These are phyloP conservation scores for Centroberyx gerrardi DNA, from an alignment of 2,797 vertebrate species.

Conservation along the genomic window DNA sequence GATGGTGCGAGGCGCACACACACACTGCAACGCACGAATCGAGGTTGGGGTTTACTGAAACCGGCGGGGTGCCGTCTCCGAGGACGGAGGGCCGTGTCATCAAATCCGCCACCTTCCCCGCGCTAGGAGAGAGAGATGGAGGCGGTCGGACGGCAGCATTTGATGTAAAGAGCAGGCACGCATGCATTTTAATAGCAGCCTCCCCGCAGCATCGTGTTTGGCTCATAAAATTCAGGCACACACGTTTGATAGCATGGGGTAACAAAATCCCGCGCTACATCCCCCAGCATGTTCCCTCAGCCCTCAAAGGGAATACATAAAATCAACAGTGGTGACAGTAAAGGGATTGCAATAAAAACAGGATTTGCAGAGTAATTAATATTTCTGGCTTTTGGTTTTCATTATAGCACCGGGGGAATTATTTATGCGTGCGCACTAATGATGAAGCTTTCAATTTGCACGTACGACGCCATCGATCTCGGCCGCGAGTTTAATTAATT, in stretches of 20 bases:
- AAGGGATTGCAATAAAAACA: constrained; percentile 55
- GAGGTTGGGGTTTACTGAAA: constrained; percentile 41
- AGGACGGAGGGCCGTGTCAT: constrained; percentile 18
- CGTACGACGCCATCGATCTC: constrained; percentile 39
- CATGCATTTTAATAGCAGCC: constrained; percentile 57
- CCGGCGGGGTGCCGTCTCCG: constrained; percentile 41
- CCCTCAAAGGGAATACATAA: constrained; percentile 54
- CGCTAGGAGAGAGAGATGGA: background rate
- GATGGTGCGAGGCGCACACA: constrained; percentile 18
- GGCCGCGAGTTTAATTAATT: constrained; percentile 44
- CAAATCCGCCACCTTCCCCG: background rate
- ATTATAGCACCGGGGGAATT: constrained; percentile 35
- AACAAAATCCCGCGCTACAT: constrained; percentile 59
- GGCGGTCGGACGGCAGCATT: constrained; percentile 39
- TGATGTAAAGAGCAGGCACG: constrained; percentile 33
- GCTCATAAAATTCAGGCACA: constrained; percentile 56
- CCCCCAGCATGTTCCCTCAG: constrained; percentile 15
- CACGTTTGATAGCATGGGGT: constrained; percentile 54
- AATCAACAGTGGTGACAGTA: constrained; percentile 30
- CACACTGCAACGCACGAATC: constrained; percentile 58
- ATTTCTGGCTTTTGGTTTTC: constrained; percentile 54
- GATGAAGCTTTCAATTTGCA: constrained; percentile 35
- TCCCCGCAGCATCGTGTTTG: constrained; percentile 49
- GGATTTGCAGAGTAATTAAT: constrained; percentile 64
- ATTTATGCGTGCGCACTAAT: constrained; percentile 38